phyloP scores from a whole-genome alignment of 2,888 invertebrate species.

The Gymnosoma rotundatum region DNA sequence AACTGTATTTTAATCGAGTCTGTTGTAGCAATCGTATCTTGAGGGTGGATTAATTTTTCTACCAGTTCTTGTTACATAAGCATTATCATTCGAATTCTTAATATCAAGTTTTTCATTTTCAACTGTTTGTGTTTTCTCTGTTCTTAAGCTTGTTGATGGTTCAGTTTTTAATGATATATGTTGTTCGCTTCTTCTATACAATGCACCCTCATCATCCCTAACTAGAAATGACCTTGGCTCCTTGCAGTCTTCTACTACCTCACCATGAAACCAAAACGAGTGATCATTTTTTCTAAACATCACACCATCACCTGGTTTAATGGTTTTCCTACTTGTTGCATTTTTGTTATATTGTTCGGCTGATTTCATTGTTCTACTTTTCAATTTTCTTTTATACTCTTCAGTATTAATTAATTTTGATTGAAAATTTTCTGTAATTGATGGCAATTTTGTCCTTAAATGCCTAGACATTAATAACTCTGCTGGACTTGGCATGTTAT shows the following conservation, averaged over 20 bases:
- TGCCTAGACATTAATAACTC: background rate
- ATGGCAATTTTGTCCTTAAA: background rate
- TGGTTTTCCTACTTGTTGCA: background rate
- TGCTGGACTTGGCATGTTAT: background rate
- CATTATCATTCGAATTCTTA: background rate
- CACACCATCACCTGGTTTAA: slow-evolving; percentile 3
- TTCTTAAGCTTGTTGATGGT: too few species aligned
- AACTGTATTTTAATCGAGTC: too few species aligned
- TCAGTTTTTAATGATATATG: background rate
- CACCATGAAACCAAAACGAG: slow-evolving; percentile 3
- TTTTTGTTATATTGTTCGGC: background rate
- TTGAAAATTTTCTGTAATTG: background rate
- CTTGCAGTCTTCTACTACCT: background rate
- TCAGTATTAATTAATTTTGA: background rate
- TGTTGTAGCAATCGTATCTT: background rate
- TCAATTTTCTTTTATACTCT: background rate
- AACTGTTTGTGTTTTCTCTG: too few species aligned
- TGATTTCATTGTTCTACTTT: background rate
- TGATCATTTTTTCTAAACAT: slow-evolving; percentile 8
- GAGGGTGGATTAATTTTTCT: background rate
- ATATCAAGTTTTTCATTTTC: background rate
- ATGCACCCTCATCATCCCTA: slow-evolving; percentile 12
- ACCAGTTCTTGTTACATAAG: background rate
- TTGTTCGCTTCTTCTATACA: background rate
- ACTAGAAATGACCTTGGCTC: slow-evolving; percentile 1